Base-by-base conservation (phyloP, 2,888 invertebrate species). In the Drosophila dives region DNA sequence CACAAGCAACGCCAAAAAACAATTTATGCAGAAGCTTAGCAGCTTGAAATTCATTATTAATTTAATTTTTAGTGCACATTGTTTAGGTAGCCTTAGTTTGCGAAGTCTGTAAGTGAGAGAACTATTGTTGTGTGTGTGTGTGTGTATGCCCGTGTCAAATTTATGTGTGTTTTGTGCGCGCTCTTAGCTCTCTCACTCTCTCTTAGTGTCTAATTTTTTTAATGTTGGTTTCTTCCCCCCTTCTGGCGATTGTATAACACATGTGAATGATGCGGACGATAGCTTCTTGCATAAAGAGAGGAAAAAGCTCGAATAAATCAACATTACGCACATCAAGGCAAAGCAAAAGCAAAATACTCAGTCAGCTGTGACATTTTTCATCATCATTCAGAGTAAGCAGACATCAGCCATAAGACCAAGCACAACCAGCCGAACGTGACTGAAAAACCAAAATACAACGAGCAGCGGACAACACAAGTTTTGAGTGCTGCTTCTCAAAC, bases 181-280 rank as follows among this genome's bases (percentile, higher is more conserved):
- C 69, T 66, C 59, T 74, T 67, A 67, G 48, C 66, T 49, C 50
- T 64, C 48, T 61, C 60, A 48, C 55, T 26, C 56, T 54, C 42
- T 58, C 29, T 49, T 29, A 59, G 51, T 60, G 33, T 56, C n/a
- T 23, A 34, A 33, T 72, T 23, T 58, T 40, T 50, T 33, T n/a
- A 23, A 26, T 26, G 36, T 50, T 40, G 50, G 26, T 42, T 72
- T 70, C 45, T 64, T 69, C 45, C 62, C 45, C 59, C 59, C 17
- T 29, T 36, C 59, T 72, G 62, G 71, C 87, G 72, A 72, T 75
- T 79, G 87, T 84, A 85, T 84, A 84, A 85, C 85, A 83, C 45
- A 70, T 56, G 17, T 49, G 26, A 29, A 42, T 61, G 58, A 68
- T 72, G 72, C 15, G 23, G 8, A 23, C 23, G 64, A 64, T 69